Percentiles rank a stretch among this genome's conserved stretches.
phyloP scores from a whole-genome alignment of 23 tunicate species.

The Halocynthia roretzi region DNA sequence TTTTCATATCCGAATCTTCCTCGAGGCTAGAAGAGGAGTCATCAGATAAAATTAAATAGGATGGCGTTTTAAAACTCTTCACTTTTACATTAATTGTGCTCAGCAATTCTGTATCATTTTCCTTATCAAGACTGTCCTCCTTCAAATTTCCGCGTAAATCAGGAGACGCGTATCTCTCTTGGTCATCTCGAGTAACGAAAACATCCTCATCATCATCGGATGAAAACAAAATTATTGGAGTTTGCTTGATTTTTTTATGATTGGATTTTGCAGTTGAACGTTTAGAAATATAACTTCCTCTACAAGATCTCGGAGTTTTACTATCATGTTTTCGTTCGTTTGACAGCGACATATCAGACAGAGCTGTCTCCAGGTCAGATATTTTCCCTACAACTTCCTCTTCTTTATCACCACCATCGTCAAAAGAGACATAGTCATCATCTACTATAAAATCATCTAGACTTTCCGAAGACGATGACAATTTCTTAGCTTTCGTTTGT shows the following conservation, averaged over 20 bases:
- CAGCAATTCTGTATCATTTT: too few relatives aligned
- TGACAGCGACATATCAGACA: not conserved
- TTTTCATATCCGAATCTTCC: too few relatives aligned
- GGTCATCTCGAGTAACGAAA: too few relatives aligned
- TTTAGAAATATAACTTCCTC: not conserved
- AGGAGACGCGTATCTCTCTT: too few relatives aligned
- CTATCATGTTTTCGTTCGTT: not conserved
- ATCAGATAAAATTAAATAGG: too few relatives aligned
- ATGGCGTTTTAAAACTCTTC: too few relatives aligned
- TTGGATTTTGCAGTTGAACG: not conserved
- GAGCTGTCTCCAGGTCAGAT: not conserved
- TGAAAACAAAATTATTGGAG: constrained; percentile 20
- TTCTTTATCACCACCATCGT: constrained; percentile 6
- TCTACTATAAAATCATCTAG: constrained; percentile 19
- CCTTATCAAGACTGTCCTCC: too few relatives aligned
- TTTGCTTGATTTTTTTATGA: not conserved
- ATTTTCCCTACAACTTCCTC: not conserved
- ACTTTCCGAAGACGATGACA: constrained; percentile 8
- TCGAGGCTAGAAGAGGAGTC: too few relatives aligned
- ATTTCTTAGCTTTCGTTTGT: not conserved
- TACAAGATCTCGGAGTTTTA: not conserved
- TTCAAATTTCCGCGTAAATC: too few relatives aligned
- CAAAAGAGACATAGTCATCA: constrained; percentile 16
- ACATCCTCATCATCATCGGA: constrained; percentile 12
- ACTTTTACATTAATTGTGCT: too few relatives aligned